These are phyloP conservation scores for Pocillopora damicornis DNA, from an alignment of 64 coral and sea anemone species.

Conservation along the genomic window DNA sequence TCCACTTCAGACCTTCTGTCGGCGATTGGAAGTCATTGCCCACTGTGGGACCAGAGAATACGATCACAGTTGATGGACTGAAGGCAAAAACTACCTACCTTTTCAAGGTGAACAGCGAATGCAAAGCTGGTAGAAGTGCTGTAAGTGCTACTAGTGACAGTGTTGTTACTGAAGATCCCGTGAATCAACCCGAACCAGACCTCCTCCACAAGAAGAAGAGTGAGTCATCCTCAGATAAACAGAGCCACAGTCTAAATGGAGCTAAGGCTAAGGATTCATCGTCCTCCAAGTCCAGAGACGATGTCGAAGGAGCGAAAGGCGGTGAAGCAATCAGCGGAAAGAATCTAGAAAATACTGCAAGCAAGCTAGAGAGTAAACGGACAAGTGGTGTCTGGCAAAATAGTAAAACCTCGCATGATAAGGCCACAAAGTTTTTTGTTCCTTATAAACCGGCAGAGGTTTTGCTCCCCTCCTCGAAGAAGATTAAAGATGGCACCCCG, in stretches of 20 bases:
- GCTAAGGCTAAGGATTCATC: too few species aligned
- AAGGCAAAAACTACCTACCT: not conserved
- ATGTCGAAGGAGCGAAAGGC: not conserved
- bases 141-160: not conserved
- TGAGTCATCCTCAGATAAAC: not conserved
- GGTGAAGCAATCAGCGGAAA: not conserved
- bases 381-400: not conserved
- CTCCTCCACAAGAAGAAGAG: not conserved
- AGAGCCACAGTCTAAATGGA: not conserved
- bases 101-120: not conserved
- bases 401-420: not conserved
- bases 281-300: too few species aligned
- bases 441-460: not conserved
- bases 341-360: not conserved
- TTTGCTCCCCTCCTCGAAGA: not conserved
- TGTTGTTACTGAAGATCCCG: not conserved
- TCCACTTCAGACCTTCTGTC: not conserved
- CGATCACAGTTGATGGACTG: not conserved
- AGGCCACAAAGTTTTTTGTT: not conserved
- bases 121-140: not conserved
- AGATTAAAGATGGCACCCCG: not conserved
- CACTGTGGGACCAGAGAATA: not conserved
- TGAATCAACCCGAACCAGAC: not conserved
- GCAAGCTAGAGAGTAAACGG: not conserved
- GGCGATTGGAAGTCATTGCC: not conserved